Evolutionary conservation across 2,113 vertebrate genomes (phyloP), one percentile per base, ranked within the genome.

Genomic region (Megaceryle torquata): DNA sequence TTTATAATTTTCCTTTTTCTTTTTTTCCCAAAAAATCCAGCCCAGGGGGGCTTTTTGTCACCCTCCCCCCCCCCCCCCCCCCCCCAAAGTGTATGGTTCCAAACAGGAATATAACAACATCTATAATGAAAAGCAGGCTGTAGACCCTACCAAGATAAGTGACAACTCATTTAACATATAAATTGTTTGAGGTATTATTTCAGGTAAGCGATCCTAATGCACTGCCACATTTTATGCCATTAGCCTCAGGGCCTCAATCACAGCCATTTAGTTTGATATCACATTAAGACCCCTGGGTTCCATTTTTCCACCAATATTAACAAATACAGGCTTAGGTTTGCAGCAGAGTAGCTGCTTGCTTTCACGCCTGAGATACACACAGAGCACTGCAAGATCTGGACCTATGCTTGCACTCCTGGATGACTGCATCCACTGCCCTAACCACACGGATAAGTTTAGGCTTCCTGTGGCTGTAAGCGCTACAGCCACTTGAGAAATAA

Each of bases 291-390:
- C 37, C 88, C 33, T 7, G 69, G 43, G 31, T 50, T 91, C 76
- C 76, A 88, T 35, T 68, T 83, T 84, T 41, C 74, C 85, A 81
- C 9, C 3, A 26, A 75, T 13, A 6, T 51, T 95, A 64, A 70
- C 72, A 91, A 84, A 74, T 15, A 37, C 4, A 82, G 15, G 5
- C 24, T 71, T 11, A 19, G 29, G 60, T 61, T 19, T 68, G 53
- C 69, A 54, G 65, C 0, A 44, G 11, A 67, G 50, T 51, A 46
- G 18, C 44, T 14, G 54, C 29, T 63, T 59, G 35, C 6, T 75
- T 63, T 60, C 44, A 54, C 3, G 2, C 25, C 6, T 3, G 24
- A 1, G 53, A 37, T 0, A 19, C 28, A n/a, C 0, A 19, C 28
- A 43, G 37, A 6, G 17, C 41, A 59, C 1, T 25, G 41, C 44